A percentile compares a stretch with the other conserved stretches of the same genome.
phyloP scores from a whole-genome alignment of 2,797 vertebrate species.

The Oreochromis mossambicus region DNA sequence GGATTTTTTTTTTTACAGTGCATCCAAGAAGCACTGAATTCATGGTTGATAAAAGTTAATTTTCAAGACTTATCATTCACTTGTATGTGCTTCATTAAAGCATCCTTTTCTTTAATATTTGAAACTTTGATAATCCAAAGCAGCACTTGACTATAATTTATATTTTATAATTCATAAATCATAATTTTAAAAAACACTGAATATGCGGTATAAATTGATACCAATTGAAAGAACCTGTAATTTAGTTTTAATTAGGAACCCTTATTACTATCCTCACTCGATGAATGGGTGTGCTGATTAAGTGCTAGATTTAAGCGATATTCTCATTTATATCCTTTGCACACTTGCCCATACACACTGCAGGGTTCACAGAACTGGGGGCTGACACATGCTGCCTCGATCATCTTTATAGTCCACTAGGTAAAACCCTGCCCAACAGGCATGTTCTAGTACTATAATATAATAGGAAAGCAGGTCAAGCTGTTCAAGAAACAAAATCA shows the following conservation, averaged over 20 bases:
- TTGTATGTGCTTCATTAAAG: slow-evolving; percentile 5
- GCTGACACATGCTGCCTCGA: neutral
- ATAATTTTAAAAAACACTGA: neutral
- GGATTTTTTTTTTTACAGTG: no score
- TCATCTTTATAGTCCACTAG: neutral
- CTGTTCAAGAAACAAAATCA: neutral
- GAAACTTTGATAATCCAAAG: neutral
- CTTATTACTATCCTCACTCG: neutral
- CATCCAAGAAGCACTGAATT: neutral
- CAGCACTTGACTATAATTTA: neutral
- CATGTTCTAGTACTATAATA: neutral
- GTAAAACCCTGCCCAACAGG: neutral
- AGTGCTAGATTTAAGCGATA: neutral
- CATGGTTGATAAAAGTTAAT: neutral
- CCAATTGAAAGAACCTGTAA: neutral
- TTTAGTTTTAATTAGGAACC: neutral
- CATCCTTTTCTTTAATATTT: neutral
- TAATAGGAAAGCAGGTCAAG: neutral
- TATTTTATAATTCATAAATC: neutral
- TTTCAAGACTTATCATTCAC: slow-evolving; percentile 1
- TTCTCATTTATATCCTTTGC: neutral
- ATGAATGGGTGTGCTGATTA: neutral
- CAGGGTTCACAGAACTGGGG: neutral
- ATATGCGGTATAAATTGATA: neutral
- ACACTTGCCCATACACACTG: neutral